Base-by-base conservation (phyloP, 2,888 invertebrate genomes). In the Pantelozetes paolii region DNA sequence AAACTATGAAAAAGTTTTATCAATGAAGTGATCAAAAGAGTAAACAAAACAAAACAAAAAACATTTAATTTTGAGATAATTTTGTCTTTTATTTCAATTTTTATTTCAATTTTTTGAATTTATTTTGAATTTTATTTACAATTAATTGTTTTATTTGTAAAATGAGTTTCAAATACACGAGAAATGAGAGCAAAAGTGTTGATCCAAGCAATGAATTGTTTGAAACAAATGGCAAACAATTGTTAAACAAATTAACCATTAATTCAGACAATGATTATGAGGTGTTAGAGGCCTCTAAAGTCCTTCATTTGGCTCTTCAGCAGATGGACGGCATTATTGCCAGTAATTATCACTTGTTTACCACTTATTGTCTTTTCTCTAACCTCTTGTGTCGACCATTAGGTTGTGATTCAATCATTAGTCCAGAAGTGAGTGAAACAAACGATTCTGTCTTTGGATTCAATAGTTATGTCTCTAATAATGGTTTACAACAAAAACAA, bases 321-420 rank as follows among this genome's bases (percentile, higher is more conserved):
- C 69, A 74, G 30, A 74, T 74, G 74, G 74, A 74, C 30, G 70
- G 70, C 18, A 74, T 74, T 28, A 74, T 74, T 57, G 74, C 74
- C 48, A 71, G 74, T 74, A 74, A 74, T 71, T 67, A 64, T 64
- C n/a, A n/a, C 32, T 6, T 23, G 11, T 20, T 57, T 57, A 57
- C 28, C 18, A 57, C 23, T 28, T 23, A 6, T 50, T 50, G 54
- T 50, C 20, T n/a, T 18, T 50, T 50, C n/a, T n/a, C n/a, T n/a
- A n/a, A n/a, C n/a, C n/a, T n/a, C n/a, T 36, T 36, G 9, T 36
- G 36, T 36, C 36, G 6, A 36, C 36, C 5, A 36, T 36, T 40
- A 67, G 67, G 67, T 42, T 67, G 67, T 26, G 67, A 67, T 67
- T 67, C 67, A 42, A 42, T 67, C 23, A 42, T 67, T 6, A 42